Conservation (phyloP, 1,140 invertebrate species). For the Aethina tumida region DNA sequence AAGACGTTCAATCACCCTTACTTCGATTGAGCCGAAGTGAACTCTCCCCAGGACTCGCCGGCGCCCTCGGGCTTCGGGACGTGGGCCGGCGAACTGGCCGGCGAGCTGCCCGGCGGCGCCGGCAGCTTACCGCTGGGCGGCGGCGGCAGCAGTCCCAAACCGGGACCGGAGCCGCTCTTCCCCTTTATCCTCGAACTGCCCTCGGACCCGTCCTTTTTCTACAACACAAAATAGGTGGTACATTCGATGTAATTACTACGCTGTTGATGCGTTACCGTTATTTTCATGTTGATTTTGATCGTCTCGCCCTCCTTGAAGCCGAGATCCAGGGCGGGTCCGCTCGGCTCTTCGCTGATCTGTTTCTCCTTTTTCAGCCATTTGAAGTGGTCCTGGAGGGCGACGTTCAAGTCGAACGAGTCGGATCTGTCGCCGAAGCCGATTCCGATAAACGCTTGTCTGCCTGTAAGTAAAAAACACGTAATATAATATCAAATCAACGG, state of each 20-base stretch:
- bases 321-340: conserved; percentile 82
- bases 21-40: conserved; percentile 52
- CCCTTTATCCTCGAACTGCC: conserved; percentile 32
- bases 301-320: conserved; percentile 98
- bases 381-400: conserved; percentile 96
- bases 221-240: conserved; percentile 17
- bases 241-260: conserved; percentile 8
- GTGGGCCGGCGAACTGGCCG: conserved; percentile 41
- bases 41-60: conserved; percentile 61
- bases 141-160: conserved; percentile 64
- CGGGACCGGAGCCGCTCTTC: conserved; percentile 30
- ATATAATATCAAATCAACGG: neutral
- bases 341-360: conserved; percentile 72
- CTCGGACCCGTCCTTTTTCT: conserved; percentile 85
- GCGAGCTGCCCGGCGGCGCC: conserved; percentile 56
- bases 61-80: conserved; percentile 39
- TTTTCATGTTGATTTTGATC: conserved; percentile 97
- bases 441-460: conserved; percentile 93
- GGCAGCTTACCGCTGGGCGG: conserved; percentile 67
- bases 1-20: conserved; percentile 34
- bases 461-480: conserved; percentile 38
- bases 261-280: conserved; percentile 60
- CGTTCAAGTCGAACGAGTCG: conserved; percentile 99
- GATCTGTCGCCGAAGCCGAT: conserved; percentile 95
- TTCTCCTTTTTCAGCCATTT: conserved; percentile 93